Evolutionary conservation across 2,888 invertebrate genomes (phyloP).

Genomic region (Plutella xylostella): DNA sequence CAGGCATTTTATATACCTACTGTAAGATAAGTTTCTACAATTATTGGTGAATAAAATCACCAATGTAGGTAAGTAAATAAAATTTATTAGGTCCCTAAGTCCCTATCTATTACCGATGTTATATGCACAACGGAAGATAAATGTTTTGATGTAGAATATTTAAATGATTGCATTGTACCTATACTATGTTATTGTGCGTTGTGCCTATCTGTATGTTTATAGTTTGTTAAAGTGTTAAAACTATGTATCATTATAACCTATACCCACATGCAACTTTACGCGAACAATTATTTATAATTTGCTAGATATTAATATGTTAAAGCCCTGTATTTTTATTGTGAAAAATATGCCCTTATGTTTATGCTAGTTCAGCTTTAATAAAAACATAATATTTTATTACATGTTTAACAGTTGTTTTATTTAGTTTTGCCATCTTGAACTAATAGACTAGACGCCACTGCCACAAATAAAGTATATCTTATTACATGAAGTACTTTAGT

Average conservation of each 20-base stretch:
- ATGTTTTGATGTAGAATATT: no score
- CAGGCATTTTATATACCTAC: no score
- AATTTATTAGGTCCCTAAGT: no score
- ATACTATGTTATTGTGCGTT: background rate
- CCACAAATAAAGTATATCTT: no score
- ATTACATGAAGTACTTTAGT: no score
- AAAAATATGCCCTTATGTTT: constrained; percentile 29
- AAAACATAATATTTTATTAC: constrained; percentile 50
- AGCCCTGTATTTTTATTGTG: constrained; percentile 18
- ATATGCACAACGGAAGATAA: no score
- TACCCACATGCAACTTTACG: background rate
- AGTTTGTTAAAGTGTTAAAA: constrained; percentile 15
- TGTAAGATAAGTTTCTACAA: no score
- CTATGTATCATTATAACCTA: constrained; percentile 12
- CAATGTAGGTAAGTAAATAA: no score
- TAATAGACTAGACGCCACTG: no score
- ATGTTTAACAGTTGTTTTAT: constrained; percentile 35
- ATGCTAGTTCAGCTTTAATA: constrained; percentile 57
- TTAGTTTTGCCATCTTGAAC: constrained; percentile 1
- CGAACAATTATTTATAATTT: constrained; percentile 27
- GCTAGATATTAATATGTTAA: constrained; percentile 23
- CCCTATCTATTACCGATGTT: no score
- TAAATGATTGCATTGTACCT: background rate
- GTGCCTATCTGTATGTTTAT: constrained; percentile 7
- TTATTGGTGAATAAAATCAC: no score